A percentile compares a stretch with the other conserved stretches of the same genome.
phyloP scores from a whole-genome alignment of 2,888 invertebrate species.

The Leucophenga maculata region DNA sequence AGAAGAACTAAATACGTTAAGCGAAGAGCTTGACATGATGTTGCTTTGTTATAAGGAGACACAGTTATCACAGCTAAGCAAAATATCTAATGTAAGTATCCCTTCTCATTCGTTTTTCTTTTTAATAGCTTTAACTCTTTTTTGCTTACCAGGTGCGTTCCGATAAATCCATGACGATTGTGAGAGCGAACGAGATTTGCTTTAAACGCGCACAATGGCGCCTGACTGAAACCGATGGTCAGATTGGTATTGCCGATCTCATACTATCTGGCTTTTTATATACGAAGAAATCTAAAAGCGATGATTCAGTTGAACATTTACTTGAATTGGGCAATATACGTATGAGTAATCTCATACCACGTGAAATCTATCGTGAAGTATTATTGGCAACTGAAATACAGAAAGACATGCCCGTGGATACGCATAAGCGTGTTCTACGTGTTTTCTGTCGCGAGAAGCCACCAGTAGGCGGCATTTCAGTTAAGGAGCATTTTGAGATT shows the following conservation, averaged over 20 bases:
- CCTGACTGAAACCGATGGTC: slow-evolving; percentile 97
- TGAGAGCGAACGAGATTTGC: slow-evolving; percentile 93
- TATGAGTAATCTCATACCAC: slow-evolving; percentile 94
- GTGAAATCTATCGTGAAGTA: slow-evolving; percentile 93
- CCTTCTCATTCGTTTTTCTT: background rate
- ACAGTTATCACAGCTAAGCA: slow-evolving; percentile 76
- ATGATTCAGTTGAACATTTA: slow-evolving; percentile 97
- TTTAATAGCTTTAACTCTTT: background rate
- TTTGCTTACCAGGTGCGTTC: slow-evolving; percentile 71
- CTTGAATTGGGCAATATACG: slow-evolving; percentile 95
- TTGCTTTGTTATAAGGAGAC: slow-evolving; percentile 92
- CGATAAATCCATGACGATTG: slow-evolving; percentile 83
- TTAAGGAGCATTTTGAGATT: slow-evolving; percentile 99
- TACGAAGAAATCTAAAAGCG: slow-evolving; percentile 95
- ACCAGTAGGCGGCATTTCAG: slow-evolving; percentile 98
- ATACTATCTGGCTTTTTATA: slow-evolving; percentile 97
- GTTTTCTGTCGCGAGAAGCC: slow-evolving; percentile 96
- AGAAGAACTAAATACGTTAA: slow-evolving; percentile 87
- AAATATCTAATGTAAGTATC: slow-evolving; percentile 74
- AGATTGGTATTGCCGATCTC: slow-evolving; percentile 96
- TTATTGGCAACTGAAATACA: slow-evolving; percentile 84
- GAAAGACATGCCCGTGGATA: slow-evolving; percentile 89
- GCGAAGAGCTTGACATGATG: slow-evolving; percentile 96
- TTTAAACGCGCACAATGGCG: slow-evolving; percentile 99
- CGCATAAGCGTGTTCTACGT: slow-evolving; percentile 89